A percentile compares a stretch with the other conserved stretches of the same genome.
Conservation (phyloP, 2,113 vertebrate species). For the Gila orcuttii region DNA sequence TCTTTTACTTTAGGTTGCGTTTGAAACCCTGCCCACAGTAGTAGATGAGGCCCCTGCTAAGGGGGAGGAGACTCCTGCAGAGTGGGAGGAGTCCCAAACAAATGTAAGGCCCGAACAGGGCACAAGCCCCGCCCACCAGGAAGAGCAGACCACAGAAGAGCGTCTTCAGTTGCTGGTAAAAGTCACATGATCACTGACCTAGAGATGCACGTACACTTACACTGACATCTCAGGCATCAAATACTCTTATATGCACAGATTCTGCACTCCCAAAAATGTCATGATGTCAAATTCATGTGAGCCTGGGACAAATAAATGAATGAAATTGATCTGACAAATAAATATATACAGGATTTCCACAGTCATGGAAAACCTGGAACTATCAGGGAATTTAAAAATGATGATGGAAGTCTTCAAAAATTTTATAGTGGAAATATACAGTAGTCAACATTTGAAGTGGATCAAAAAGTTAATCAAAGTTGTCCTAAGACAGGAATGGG, state of each 20-base stretch:
- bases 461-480: no score
- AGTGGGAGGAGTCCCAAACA: conserved; percentile 72
- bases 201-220: no score
- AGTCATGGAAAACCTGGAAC: neutral
- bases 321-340: neutral
- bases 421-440: neutral
- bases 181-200: neutral
- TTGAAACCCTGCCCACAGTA: conserved; percentile 67
- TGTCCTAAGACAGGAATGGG: no score
- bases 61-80: conserved; percentile 69
- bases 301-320: neutral
- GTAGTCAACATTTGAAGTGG: no score
- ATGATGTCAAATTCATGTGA: neutral
- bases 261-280: neutral
- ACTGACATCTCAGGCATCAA: no score
- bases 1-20: conserved; percentile 63
- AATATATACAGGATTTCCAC: neutral
- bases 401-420: neutral
- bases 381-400: neutral
- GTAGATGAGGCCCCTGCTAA: conserved; percentile 73
- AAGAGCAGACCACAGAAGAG: conserved; percentile 67
- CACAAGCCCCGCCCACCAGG: conserved; percentile 67
- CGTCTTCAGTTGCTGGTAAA: conserved; percentile 75
- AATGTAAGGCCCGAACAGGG: conserved; percentile 67
- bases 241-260: neutral